Base-by-base conservation (phyloP, 2,888 invertebrate genomes). In the Phymatocera aterrima region DNA sequence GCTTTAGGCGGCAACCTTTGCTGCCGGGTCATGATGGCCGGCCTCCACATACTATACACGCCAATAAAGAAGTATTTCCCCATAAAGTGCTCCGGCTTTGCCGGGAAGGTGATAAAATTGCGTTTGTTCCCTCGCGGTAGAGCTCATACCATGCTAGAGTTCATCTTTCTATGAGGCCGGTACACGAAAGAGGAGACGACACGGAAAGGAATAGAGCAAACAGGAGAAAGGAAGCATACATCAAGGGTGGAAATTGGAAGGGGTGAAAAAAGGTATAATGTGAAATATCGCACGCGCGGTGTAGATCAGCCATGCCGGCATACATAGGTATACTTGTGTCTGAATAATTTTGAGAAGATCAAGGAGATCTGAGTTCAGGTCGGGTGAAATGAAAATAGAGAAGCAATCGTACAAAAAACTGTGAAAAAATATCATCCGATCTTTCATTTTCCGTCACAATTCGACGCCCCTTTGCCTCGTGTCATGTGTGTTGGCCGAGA, bases 11-110 rank as follows among this genome's bases (percentile, higher is more conserved):
- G 34, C 70, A 31, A 18, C 21, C 28, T 72, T 51, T 28, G 31
- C 48, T 37, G 70, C 15, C 46, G 24, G 43, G 68, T 68, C 68
- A 64, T 34, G 37, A 64, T 64, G 64, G 64, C 64, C 18, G 34
- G 31, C 51, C 28, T 31, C 31, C 70, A 51, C 70, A 51, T 72
- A 48, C 70, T 48, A 72, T 51, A 72, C 51, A 4, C 28, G 70
- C 70, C 70, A 72, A 51, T 51, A 51, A 51, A 72, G 31, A 48
- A 72, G 28, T 72, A 72, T 72, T 72, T 31, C 5, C 48, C 72
- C 72, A 72, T 51, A 51, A 72, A 72, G 31, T 72, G 68, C 46
- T 68, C 24, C 43, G 21, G 43, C 68, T 40, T 68, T 40, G 28
- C 68, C 8, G 2, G 24, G 15, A 68, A 21, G 28, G 68, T 46